These are phyloP conservation scores for Pteropus rufus DNA, from an alignment of 2,797 vertebrate genomes.

Conservation along the genomic window DNA sequence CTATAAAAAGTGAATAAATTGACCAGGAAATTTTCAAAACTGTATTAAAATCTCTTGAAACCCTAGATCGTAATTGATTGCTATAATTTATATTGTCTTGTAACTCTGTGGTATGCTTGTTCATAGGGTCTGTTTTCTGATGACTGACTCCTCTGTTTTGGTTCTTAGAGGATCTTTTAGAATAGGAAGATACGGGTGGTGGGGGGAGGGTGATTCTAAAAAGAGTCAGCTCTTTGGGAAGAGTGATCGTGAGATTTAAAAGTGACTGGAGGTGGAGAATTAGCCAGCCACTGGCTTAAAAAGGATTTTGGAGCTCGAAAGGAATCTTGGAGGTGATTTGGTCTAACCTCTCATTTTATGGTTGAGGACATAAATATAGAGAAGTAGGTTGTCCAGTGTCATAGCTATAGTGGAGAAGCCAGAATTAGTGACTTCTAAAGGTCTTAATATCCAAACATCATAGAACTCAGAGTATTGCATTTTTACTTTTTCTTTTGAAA, in stretches of 20 bases:
- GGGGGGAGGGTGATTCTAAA: background rate
- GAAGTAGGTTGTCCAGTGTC: background rate
- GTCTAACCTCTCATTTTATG: background rate
- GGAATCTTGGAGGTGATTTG: background rate
- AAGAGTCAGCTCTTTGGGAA: background rate
- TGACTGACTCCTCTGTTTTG: background rate
- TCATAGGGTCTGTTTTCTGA: background rate
- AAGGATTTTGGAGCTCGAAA: background rate
- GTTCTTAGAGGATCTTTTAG: background rate
- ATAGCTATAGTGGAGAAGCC: background rate
- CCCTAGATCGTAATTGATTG: background rate
- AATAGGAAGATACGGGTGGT: background rate
- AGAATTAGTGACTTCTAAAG: background rate
- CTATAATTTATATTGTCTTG: background rate
- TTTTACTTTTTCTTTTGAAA: constrained; percentile 33
- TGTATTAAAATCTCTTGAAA: background rate
- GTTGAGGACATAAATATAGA: background rate
- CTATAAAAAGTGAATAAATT: background rate
- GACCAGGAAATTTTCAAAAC: background rate
- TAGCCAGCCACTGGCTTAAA: background rate
- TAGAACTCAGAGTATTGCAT: background rate
- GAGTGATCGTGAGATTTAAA: constrained; percentile 3
- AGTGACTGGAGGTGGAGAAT: background rate
- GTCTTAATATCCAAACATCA: background rate
- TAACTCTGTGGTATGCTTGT: background rate